Percentiles rank a stretch among this genome's conserved stretches.
Conservation (phyloP, 1,140 invertebrate genomes). For the Homalodisca vitripennis region DNA sequence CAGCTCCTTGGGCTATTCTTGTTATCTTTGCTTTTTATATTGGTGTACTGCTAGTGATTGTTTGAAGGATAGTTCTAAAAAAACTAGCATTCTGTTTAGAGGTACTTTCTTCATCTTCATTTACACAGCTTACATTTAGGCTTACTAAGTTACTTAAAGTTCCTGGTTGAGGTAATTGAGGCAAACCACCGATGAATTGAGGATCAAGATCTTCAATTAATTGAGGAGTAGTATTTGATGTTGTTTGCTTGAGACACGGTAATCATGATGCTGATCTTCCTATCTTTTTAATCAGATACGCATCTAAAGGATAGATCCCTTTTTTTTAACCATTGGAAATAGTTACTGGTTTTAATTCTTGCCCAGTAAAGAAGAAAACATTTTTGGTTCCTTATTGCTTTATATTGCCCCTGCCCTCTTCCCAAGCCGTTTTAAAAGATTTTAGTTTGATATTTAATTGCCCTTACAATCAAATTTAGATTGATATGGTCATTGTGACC, state of each 20-base stretch:
- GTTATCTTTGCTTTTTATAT: conserved; percentile 9
- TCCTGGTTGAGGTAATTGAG: neutral
- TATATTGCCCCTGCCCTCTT: conserved; percentile 39
- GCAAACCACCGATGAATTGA: neutral
- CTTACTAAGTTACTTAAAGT: neutral
- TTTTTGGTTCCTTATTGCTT: conserved; percentile 41
- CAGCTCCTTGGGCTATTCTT: conserved; percentile 24
- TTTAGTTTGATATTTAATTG: conserved; percentile 41
- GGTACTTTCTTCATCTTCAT: conserved; percentile 17
- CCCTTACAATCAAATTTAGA: conserved; percentile 42
- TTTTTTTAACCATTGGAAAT: conserved; percentile 41
- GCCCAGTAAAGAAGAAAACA: conserved; percentile 37
- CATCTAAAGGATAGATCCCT: conserved; percentile 39
- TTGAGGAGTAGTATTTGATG: conserved; percentile 25
- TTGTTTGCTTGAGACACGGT: conserved; percentile 39
- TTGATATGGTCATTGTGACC: conserved; percentile 45
- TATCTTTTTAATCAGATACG: conserved; percentile 29
- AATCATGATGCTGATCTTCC: conserved; percentile 37
- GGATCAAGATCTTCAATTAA: conserved; percentile 19
- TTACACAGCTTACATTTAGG: conserved; percentile 14
- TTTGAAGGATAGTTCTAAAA: neutral
- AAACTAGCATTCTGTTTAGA: conserved; percentile 10
- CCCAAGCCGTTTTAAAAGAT: conserved; percentile 38
- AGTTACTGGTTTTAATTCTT: conserved; percentile 37
- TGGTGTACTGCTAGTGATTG: conserved; percentile 20